Evolutionary conservation across 2,888 invertebrate genomes (phyloP).

Genomic region (Cataglyphis rosenhaueri): DNA sequence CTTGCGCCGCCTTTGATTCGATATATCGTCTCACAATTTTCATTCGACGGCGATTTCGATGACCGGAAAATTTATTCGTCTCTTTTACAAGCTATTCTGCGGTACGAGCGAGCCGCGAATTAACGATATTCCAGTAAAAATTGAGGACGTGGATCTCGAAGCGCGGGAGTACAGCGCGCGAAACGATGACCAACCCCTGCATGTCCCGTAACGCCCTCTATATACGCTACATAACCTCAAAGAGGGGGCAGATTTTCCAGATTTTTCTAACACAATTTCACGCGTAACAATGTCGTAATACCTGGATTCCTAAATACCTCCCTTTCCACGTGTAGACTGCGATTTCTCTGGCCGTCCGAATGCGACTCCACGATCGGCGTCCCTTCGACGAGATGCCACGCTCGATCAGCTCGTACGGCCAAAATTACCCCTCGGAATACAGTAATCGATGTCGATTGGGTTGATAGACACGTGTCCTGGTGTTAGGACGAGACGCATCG

Average conservation of each 20-base stretch:
- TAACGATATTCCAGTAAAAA: constrained; percentile 60
- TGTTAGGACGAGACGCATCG: neutral
- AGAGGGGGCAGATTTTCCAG: constrained; percentile 56
- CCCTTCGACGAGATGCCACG: neutral
- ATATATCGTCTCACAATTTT: constrained; percentile 61
- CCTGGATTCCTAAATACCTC: neutral
- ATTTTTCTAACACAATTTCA: constrained; percentile 18
- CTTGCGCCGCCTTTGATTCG: constrained; percentile 63
- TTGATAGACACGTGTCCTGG: neutral
- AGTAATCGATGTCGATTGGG: no score
- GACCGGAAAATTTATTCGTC: constrained; percentile 49
- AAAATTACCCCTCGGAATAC: neutral
- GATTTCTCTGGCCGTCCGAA: neutral
- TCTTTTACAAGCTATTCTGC: constrained; percentile 23
- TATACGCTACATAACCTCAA: constrained; percentile 83
- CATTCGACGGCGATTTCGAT: neutral
- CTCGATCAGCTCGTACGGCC: neutral
- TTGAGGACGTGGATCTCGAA: constrained; percentile 73
- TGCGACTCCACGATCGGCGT: neutral
- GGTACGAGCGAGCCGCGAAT: constrained; percentile 28
- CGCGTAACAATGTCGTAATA: neutral
- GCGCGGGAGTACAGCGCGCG: constrained; percentile 84
- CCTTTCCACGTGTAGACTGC: neutral
- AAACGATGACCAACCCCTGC: constrained; percentile 83
- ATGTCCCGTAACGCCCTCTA: constrained; percentile 83